These are phyloP conservation scores for Junonia oenone DNA, from an alignment of 2,888 invertebrate genomes.

Conservation along the genomic window DNA sequence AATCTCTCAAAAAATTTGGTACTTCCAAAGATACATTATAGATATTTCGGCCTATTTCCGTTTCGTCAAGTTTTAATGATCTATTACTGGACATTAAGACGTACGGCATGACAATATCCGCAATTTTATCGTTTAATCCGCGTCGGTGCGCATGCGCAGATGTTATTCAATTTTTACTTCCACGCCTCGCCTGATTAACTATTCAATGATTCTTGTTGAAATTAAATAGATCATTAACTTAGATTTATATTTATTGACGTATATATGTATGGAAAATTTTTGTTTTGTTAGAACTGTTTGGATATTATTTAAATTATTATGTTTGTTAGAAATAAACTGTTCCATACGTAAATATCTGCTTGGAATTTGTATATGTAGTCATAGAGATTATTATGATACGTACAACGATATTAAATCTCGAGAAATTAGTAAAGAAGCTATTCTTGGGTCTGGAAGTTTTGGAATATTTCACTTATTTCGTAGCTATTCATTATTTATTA, in stretches of 20 bases:
- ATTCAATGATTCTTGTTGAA: neutral
- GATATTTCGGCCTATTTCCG: neutral
- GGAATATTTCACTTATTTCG: too few species aligned
- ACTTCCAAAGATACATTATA: neutral
- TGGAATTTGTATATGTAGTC: too few species aligned
- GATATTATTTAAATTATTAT: too few species aligned
- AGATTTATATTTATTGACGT: neutral
- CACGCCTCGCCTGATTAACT: constrained; percentile 9
- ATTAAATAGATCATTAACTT: constrained; percentile 8
- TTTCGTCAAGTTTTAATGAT: neutral
- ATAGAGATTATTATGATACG: too few species aligned
- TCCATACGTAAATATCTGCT: too few species aligned
- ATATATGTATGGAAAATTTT: neutral
- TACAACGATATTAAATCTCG: too few species aligned
- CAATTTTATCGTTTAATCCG: constrained; percentile 25
- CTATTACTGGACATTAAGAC: neutral
- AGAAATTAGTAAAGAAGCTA: too few species aligned
- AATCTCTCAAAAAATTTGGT: too few species aligned
- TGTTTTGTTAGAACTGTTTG: too few species aligned
- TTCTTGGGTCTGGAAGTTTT: too few species aligned
- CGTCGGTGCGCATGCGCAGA: constrained; percentile 14
- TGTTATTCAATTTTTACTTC: constrained; percentile 6
- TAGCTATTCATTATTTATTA: too few species aligned
- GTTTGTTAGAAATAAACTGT: neutral
- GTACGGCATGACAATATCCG: constrained; percentile 23